Base-by-base conservation (phyloP, 2,888 invertebrate species). In the Plebejus anna region DNA sequence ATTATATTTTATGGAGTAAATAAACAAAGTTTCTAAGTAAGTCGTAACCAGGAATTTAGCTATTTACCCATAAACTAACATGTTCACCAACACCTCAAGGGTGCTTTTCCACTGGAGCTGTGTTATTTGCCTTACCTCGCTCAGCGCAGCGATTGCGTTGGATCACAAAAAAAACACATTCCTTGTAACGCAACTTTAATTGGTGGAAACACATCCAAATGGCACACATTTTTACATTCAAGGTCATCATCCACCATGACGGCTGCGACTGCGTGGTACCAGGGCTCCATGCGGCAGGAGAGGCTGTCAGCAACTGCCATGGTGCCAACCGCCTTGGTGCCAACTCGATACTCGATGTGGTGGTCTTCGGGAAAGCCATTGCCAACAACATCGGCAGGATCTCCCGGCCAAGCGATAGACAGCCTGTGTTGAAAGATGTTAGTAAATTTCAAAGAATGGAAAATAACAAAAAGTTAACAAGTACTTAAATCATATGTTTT, bases 281-380 rank as follows among this genome's bases (percentile, higher is more conserved):
- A 4, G 99, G 99, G 5, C 94, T 99, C 5, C 99, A 98, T 86
- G 98, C 98, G 0, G 97, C 97, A 70, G 99, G 99, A 0, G 99
- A 99, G 89, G 95, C 97, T 0, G 97, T 97, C 1, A 98, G 97
- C 85, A 97, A 98, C 75, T 99, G 99, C 3, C 99, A 99, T 86
- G 99, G 99, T 70, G 99, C 99, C 36, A 99, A 99, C 92, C 95
- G 99, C 73, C 95, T 99, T 36, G 99, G 99, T 42, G 99, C 99
- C 66, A 99, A 99, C 91, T 99, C 99, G 0, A 95, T 99, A 72
- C 94, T 99, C 16, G 99, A 99, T 94, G 90, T 99, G 80, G 99
- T 99, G 0, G 98, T 99, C 16, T 99, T 99, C 86, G 99, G 99
- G 28, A 95, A 98, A 79, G 98, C 98, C n/a, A 97, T 99, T 84